Percentiles rank a stretch among this genome's conserved stretches.
Evolutionary conservation across 2,113 vertebrate species (phyloP).

Genomic region (Sapayoa aenigma): DNA sequence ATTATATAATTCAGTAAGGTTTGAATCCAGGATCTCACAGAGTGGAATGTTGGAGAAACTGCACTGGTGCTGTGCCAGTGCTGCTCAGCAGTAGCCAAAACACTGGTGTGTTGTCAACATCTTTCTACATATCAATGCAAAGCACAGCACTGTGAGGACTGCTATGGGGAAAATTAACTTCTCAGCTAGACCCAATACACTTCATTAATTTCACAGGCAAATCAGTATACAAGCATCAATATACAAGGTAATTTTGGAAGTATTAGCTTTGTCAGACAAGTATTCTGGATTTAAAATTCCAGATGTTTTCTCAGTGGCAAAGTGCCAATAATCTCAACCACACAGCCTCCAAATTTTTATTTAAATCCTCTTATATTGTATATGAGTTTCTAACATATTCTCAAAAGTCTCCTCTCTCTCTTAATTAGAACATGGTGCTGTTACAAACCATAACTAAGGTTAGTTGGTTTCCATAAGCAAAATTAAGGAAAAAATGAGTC

Average conservation of each 20-base stretch:
- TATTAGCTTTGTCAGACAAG: background rate
- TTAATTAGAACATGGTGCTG: background rate
- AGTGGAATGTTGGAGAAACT: background rate
- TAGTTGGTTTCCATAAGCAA: too few species aligned
- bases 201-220: background rate
- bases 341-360: background rate
- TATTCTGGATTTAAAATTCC: background rate
- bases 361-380: background rate
- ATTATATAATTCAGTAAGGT: too few species aligned
- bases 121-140: background rate
- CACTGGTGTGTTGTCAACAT: background rate
- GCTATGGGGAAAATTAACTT: fast-evolving
- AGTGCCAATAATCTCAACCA: background rate
- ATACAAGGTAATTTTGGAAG: background rate
- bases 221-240: background rate
- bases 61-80: fast-evolving
- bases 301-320: background rate
- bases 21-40: too few species aligned
- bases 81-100: background rate
- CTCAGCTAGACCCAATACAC: background rate
- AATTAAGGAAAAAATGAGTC: too few species aligned
- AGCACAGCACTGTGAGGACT: background rate
- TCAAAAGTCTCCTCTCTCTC: background rate
- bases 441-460: too few species aligned
- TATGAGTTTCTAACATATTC: background rate